Evolutionary conservation across 2,888 invertebrate genomes (phyloP), one percentile per base, ranked within the genome.

Genomic region (Cheilosia vulpina): DNA sequence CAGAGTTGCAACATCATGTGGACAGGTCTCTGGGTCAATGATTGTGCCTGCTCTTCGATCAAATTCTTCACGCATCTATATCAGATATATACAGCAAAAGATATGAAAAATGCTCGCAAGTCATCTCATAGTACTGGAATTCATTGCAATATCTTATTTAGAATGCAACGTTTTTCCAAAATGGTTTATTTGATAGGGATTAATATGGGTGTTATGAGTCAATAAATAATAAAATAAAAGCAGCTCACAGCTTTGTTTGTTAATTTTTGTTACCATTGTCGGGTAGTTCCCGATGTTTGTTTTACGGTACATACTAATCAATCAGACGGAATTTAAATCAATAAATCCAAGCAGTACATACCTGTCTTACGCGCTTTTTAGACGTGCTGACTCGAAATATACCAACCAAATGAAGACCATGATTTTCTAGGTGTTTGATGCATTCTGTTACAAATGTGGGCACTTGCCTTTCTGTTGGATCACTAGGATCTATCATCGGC

Each of bases 301-400:
- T 9, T 38, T 13, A 38, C 3, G 3, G 9, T 13, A 13, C 11
- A 11, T 11, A 38, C 13, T 13, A 38, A 11, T 34, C 3, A 21
- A 50, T 1, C 24, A 21, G 21, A 15, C 21, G 1, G 2, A 21
- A 21, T 6, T 52, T 2, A 15, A 27, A 6, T 13, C 13, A 19
- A 50, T 13, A 21, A 38, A 38, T 13, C 0, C 13, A 38, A 38
- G 50, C 5, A n/a, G 19, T 19, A 85, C 91, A 90, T 89, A 97
- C 97, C 95, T 98, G 97, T 92, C 98, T 94, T 52, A 98, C 97
- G 91, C 98, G 94, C 91, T 98, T 98, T 92, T 97, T 97, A 4
- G 98, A 98, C 43, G 97, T 96, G 87, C 98, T 97, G 57, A 98
- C 97, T 88, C 98, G 94, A 93, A 98, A 98, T 81, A 98, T 95